phyloP scores from a whole-genome alignment of 1,140 invertebrate species.

The Orius insidiosus region DNA sequence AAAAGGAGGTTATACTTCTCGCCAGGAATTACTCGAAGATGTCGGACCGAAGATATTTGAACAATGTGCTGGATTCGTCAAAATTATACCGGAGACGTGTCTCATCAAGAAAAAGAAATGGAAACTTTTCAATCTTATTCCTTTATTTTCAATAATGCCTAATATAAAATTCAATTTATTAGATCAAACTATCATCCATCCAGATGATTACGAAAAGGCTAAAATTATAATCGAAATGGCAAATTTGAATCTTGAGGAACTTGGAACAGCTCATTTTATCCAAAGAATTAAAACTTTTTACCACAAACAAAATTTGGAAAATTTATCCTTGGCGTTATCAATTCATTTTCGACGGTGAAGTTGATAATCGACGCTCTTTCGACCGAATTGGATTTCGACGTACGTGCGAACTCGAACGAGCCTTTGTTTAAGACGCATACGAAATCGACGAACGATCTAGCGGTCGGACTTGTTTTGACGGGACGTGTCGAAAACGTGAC shows the following conservation, averaged over 20 bases:
- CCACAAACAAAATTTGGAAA: conserved; percentile 7
- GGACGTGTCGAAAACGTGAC: conserved; percentile 64
- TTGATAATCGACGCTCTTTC: conserved; percentile 35
- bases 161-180: conserved; percentile 37
- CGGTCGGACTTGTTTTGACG: conserved; percentile 26
- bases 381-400: conserved; percentile 44
- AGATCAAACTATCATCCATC: conserved; percentile 84
- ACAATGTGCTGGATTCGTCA: conserved; percentile 84
- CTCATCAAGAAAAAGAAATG: too few relatives aligned
- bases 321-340: conserved; percentile 26
- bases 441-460: conserved; percentile 24
- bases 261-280: conserved; percentile 29
- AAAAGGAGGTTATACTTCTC: conserved; percentile 48
- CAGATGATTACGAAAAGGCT: conserved; percentile 71
- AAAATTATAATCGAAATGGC: conserved; percentile 24
- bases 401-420: conserved; percentile 36
- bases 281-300: conserved; percentile 23
- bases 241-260: conserved; percentile 26
- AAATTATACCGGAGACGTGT: conserved; percentile 39
- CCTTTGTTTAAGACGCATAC: conserved; percentile 51
- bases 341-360: conserved; percentile 29
- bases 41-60: conserved; percentile 68
- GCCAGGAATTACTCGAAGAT: conserved; percentile 54
- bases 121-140: conserved; percentile 37
- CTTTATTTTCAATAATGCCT: too few relatives aligned